These are phyloP conservation scores for Melopsittacus undulatus DNA, from an alignment of 2,797 vertebrate species.

Conservation along the genomic window DNA sequence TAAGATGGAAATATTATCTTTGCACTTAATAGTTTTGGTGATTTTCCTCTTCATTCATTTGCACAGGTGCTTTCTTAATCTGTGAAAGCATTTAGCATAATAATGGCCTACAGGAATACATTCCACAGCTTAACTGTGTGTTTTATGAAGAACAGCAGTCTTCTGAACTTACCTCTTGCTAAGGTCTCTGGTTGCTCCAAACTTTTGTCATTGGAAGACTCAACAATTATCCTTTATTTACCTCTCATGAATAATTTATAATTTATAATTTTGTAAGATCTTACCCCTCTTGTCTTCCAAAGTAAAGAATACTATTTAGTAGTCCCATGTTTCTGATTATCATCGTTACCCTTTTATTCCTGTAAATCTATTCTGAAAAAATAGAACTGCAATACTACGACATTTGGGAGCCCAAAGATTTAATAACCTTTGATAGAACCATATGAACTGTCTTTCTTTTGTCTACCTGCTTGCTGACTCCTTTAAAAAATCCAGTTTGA, in stretches of 20 bases:
- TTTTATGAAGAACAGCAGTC: neutral
- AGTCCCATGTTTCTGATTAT: neutral
- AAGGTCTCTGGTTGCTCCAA: neutral
- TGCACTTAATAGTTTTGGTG: neutral
- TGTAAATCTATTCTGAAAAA: neutral
- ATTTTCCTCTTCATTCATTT: neutral
- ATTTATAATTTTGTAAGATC: neutral
- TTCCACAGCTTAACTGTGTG: neutral
- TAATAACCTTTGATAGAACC: neutral
- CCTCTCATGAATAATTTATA: neutral
- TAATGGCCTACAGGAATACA: neutral
- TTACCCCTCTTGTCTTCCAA: neutral
- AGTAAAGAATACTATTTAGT: neutral
- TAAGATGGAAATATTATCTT: neutral
- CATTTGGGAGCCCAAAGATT: neutral
- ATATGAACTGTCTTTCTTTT: neutral
- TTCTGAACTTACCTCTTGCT: neutral
- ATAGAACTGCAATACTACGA: neutral
- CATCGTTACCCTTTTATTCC: neutral
- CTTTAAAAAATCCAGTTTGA: neutral
- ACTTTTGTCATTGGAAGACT: neutral
- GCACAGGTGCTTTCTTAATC: neutral
- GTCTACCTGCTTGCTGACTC: neutral
- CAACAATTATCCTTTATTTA: neutral
- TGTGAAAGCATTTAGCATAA: neutral